Evolutionary conservation across 2,113 vertebrate genomes (phyloP), one percentile per base, ranked within the genome.

Genomic region (Aldabrachelys gigantea): DNA sequence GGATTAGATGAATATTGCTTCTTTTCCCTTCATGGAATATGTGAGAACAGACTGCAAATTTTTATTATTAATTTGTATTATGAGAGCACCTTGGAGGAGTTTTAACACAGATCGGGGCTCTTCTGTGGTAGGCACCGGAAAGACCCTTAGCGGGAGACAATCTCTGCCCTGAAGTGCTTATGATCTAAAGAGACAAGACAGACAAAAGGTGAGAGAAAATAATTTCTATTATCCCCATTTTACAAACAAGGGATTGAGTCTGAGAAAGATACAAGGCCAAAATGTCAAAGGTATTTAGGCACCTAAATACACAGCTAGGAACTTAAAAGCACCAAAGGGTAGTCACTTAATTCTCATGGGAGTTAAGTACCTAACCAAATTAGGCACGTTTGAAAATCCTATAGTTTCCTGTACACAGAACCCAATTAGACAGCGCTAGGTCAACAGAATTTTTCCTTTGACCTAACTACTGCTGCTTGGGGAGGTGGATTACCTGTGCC

Each of bases 21-120:
- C 83, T 87, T 95, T 92, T 44, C 80, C 80, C 69, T 79, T 96
- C 82, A 90, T 80, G 59, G 82, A 86, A 62, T 89, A 31, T 75
- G 83, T 92, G 85, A 87, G 90, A 93, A 80, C 57, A 84, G 92
- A 94, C 90, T 81, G 89, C 80, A 82, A 86, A 94, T 97, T 90
- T 88, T 57, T 80, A 80, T 10, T 2, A 94, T 59, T 91, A 79
- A 79, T 91, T 95, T 87, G 24, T 92, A 84, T 80, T 85, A 1
- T 27, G 94, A 93, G 91, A 10, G 1, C 54, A 92, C 81, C 82
- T 82, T 90, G 80, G 85, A 89, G 79, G 85, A 87, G 79, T 82
- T 95, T 87, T 69, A 87, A 91, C 80, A 31, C 47, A 0, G 6
- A 54, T 84, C 83, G 50, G 35, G 82, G 72, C 41, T 47, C 44